These are phyloP conservation scores for Piscicola geometra DNA, from an alignment of 2,888 invertebrate genomes.

Conservation along the genomic window DNA sequence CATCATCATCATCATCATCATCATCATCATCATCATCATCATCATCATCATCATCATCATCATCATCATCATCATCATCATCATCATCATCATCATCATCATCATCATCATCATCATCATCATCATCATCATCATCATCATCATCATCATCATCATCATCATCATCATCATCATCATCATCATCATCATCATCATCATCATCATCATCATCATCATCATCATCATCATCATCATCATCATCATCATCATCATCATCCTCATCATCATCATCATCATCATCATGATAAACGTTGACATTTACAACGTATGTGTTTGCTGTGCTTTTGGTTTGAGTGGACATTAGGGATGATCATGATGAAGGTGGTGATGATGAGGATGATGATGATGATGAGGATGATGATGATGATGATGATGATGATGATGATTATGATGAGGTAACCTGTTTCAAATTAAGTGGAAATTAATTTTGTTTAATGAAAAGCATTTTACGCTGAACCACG, in stretches of 20 bases:
- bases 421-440: no score
- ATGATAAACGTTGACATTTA: no score
- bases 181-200: not conserved
- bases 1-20: constrained; percentile 34
- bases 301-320: no score
- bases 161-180: constrained; percentile 9
- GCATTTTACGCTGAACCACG: no score
- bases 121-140: constrained; percentile 34
- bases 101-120: constrained; percentile 36
- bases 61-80: constrained; percentile 35
- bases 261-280: not conserved
- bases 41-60: constrained; percentile 33
- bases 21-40: constrained; percentile 32
- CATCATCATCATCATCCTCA: constrained; percentile 18
- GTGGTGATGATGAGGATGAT: no score
- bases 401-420: no score
- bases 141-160: constrained; percentile 31
- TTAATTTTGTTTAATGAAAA: no score
- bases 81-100: constrained; percentile 34
- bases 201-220: no score
- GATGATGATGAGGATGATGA: no score
- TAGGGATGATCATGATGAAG: no score
- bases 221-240: not conserved
- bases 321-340: no score
- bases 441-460: no score